phyloP scores from a whole-genome alignment of 2,113 vertebrate species.

The Patagioenas fasciata region DNA sequence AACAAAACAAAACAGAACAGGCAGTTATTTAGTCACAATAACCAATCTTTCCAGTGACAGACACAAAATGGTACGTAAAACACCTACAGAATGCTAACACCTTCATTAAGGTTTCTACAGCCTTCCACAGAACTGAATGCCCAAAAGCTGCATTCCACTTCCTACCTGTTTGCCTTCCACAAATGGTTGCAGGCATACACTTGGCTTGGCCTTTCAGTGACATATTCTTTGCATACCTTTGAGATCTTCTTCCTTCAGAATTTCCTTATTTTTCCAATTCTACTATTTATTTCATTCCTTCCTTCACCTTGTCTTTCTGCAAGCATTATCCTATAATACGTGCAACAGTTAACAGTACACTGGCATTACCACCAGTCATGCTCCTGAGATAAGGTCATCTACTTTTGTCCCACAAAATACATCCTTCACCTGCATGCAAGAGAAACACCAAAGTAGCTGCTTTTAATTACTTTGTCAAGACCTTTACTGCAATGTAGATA shows the following conservation, averaged over 20 bases:
- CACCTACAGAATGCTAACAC: not conserved
- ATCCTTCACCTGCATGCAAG: not conserved
- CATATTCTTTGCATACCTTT: not conserved
- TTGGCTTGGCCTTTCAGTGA: not conserved
- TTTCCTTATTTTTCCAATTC: not conserved
- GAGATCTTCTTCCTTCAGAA: not conserved
- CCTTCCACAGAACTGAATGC: not conserved
- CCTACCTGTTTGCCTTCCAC: not conserved
- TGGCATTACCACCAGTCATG: not conserved
- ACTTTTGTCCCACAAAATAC: not conserved
- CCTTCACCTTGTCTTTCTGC: not conserved
- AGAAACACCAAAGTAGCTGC: not conserved
- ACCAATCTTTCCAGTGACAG: not conserved
- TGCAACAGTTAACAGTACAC: not conserved
- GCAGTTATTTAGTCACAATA: not conserved
- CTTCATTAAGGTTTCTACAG: not conserved
- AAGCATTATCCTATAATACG: not conserved
- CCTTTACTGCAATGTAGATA: not conserved
- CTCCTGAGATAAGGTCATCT: rapidly evolving
- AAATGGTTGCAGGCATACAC: not conserved
- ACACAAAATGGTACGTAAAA: not conserved
- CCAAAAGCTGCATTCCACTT: not conserved
- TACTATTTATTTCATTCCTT: not conserved
- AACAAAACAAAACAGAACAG: not conserved
- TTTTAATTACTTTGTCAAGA: not conserved